phyloP scores from a whole-genome alignment of 2,888 invertebrate genomes.

The Mellilla xanthometata region DNA sequence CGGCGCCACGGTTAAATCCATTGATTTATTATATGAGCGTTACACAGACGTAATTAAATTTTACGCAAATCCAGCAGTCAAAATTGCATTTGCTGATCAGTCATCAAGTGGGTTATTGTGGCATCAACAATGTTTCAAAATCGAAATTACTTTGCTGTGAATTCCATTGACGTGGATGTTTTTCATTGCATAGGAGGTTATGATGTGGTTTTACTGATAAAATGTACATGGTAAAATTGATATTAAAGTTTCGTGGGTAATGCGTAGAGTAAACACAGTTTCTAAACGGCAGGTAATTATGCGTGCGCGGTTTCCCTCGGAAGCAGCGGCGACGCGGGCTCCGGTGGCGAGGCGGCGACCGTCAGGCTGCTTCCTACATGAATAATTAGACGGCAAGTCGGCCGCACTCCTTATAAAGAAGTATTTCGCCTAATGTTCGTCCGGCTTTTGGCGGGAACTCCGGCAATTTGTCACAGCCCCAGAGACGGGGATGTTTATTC shows the following conservation, averaged over 20 bases:
- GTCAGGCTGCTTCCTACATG: conserved; percentile 46
- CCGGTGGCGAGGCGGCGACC: conserved; percentile 29
- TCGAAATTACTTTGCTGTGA: neutral
- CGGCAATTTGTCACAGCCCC: conserved; percentile 73
- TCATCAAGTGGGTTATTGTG: conserved; percentile 30
- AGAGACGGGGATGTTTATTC: conserved; percentile 73
- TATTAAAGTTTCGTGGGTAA: neutral
- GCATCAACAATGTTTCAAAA: conserved; percentile 9
- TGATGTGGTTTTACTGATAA: too few relatives aligned
- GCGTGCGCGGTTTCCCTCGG: conserved; percentile 17
- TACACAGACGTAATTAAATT: conserved; percentile 40
- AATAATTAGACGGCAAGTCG: conserved; percentile 63
- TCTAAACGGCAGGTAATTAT: conserved; percentile 11
- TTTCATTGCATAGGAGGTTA: too few relatives aligned
- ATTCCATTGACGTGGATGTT: neutral
- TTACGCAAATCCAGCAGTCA: conserved; percentile 30
- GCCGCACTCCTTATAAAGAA: conserved; percentile 68
- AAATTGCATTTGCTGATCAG: conserved; percentile 35
- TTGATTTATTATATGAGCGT: conserved; percentile 41
- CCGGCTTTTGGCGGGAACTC: conserved; percentile 66
- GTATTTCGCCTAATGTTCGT: conserved; percentile 70
- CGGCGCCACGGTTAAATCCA: conserved; percentile 30
- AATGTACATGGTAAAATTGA: neutral
- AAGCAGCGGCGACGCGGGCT: conserved; percentile 3
- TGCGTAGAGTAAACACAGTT: neutral